Base-by-base conservation (phyloP, 2,797 vertebrate species). In the Vultur gryphus region DNA sequence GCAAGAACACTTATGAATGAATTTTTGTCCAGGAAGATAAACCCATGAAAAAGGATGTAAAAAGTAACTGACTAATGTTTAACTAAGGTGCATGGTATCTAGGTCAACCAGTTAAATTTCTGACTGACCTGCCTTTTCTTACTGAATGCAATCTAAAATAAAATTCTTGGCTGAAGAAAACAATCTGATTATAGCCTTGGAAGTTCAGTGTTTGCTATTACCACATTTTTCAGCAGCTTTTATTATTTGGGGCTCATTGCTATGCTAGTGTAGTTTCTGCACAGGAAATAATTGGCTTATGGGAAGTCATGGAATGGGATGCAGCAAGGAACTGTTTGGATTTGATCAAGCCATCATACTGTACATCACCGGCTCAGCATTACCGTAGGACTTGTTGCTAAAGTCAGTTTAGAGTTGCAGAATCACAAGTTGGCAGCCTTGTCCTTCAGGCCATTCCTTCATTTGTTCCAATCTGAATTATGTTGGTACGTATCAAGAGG, bases 401-500 rank as follows among this genome's bases (percentile, higher is more conserved):
- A 69, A 87, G 55, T 46, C 17, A 26, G 5, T n/a, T 73, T 33
- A 49, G 37, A 72, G 35, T n/a, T 75, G 37, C 28, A 9, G 75
- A 58, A 24, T 35, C 49, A 33, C 33, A 33, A 13, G 3, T 14
- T 69, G 46, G 15, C 18, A 57, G 13, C n/a, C 39, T 80, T 65
- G 9, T 59, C n/a, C 41, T 91, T n/a, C 35, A 62, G 51, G 11
- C 25, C 5, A 4, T 48, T 75, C 62, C 15, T 88, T 62, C 15
- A 7, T 58, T 72, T 65, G 5, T 66, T 86, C 51, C 6, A 3
- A 24, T 76, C 21, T 44, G n/a, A 49, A 17, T 77, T 79, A 9
- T 7, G 2, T 18, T 13, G 10, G 31, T 71, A 7, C 0, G 0
- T 13, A 33, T 19, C 2, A 4, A 62, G 51, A 65, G 41, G 16